Percentiles rank a stretch among this genome's conserved stretches.
These are phyloP conservation scores for Tinea pellionella DNA, from an alignment of 2,888 invertebrate species.

Conservation along the genomic window DNA sequence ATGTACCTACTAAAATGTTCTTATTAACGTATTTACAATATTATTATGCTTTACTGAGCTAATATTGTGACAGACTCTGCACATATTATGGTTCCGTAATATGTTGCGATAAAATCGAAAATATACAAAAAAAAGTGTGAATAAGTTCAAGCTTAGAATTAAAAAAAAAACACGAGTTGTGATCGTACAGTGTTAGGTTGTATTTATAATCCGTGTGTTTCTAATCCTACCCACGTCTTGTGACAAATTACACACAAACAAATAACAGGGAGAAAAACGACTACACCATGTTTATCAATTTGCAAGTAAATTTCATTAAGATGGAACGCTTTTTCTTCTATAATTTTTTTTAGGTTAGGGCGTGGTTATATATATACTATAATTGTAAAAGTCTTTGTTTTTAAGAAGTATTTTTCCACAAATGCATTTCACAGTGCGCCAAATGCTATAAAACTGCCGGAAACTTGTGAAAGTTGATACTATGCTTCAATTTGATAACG, in stretches of 20 bases:
- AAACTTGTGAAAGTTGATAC: background rate
- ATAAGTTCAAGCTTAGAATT: too few species aligned
- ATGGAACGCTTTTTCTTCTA: background rate
- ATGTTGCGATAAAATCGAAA: too few species aligned
- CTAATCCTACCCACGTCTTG: conserved; percentile 23
- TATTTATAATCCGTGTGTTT: background rate
- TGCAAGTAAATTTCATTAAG: background rate
- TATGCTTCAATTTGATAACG: background rate
- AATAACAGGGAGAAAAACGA: conserved; percentile 29
- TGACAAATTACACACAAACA: conserved; percentile 53
- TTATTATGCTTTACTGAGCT: too few species aligned
- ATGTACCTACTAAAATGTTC: too few species aligned
- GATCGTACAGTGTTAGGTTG: background rate
- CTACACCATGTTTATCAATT: background rate
- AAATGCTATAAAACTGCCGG: background rate
- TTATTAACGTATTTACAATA: too few species aligned
- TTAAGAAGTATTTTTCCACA: background rate
- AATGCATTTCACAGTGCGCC: background rate
- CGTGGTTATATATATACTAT: too few species aligned
- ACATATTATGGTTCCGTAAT: too few species aligned
- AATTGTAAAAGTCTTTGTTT: background rate
- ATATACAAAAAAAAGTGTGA: too few species aligned
- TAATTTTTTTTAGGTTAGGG: background rate
- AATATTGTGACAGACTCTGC: too few species aligned
- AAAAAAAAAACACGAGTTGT: too few species aligned